These are phyloP conservation scores for Parelbella ahira DNA, from an alignment of 2,888 invertebrate species.

Conservation along the genomic window DNA sequence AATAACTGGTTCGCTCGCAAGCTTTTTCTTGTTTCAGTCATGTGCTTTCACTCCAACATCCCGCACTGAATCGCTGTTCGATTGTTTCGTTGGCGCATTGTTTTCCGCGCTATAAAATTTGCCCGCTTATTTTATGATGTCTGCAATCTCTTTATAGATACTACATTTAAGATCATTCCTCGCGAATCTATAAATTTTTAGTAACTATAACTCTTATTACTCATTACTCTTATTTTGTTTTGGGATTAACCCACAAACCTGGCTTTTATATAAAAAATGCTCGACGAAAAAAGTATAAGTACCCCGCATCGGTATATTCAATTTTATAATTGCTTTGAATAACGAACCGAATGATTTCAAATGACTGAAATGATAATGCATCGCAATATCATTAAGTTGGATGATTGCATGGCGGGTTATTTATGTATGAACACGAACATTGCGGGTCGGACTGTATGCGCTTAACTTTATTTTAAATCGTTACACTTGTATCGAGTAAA, in stretches of 20 bases:
- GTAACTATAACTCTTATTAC: too few species aligned
- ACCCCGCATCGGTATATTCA: slow-evolving; percentile 31
- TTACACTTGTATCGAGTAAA: slow-evolving; percentile 26
- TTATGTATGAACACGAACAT: slow-evolving; percentile 48
- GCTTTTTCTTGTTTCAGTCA: slow-evolving; percentile 70
- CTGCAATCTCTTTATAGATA: slow-evolving; percentile 8
- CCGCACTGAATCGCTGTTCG: slow-evolving; percentile 53
- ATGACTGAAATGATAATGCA: slow-evolving; percentile 53
- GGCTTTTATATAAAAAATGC: too few species aligned
- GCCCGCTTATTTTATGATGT: slow-evolving; percentile 54
- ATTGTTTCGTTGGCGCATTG: slow-evolving; percentile 71
- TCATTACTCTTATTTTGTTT: too few species aligned
- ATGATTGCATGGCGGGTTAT: slow-evolving; percentile 56
- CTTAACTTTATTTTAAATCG: slow-evolving; percentile 44
- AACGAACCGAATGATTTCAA: slow-evolving; percentile 47
- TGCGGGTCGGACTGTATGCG: slow-evolving; percentile 41
- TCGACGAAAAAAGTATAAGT: too few species aligned
- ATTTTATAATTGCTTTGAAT: slow-evolving; percentile 44
- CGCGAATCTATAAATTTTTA: too few species aligned
- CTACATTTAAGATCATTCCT: slow-evolving; percentile 1
- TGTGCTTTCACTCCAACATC: slow-evolving; percentile 64
- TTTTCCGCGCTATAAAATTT: slow-evolving; percentile 65
- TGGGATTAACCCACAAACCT: too few species aligned
- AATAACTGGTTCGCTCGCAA: slow-evolving; percentile 76
- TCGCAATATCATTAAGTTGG: slow-evolving; percentile 61